A percentile compares a stretch with the other conserved stretches of the same genome.
Evolutionary conservation across 2,797 vertebrate genomes (phyloP).

Genomic region (Carapus acus): DNA sequence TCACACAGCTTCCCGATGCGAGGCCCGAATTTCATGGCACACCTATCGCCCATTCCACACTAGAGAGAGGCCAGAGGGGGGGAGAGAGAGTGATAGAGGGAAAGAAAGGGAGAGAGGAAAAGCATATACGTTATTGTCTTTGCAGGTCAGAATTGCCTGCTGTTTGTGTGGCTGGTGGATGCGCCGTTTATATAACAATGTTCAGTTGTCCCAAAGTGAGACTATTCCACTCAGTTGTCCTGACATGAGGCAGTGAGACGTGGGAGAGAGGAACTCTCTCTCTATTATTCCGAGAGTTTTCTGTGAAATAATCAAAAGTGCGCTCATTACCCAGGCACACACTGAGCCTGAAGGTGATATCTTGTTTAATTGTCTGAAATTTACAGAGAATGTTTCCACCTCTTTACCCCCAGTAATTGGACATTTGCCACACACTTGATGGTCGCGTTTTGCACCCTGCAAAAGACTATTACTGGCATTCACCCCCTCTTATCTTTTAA

Average conservation of each 20-base stretch:
- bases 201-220: neutral
- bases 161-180: no score
- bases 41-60: conserved; percentile 73
- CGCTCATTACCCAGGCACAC: conserved; percentile 16
- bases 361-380: conserved; percentile 1
- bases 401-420: conserved; percentile 29
- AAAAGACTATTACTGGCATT: conserved; percentile 20
- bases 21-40: conserved; percentile 74
- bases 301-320: conserved; percentile 22
- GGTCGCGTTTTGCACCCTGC: conserved; percentile 32
- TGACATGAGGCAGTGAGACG: conserved; percentile 1
- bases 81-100: neutral
- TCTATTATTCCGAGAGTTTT: conserved; percentile 1
- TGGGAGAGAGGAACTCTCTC: neutral
- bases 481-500: conserved; percentile 57
- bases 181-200: no score
- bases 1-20: conserved; percentile 77
- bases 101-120: neutral
- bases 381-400: conserved; percentile 6
- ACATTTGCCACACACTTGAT: conserved; percentile 19
- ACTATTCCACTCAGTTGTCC: neutral
- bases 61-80: conserved; percentile 28
- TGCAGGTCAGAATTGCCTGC: no score
- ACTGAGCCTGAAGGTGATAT: neutral
- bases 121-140: no score